Evolutionary conservation across 2,888 invertebrate genomes (phyloP), one percentile per base, ranked within the genome.

Genomic region (Arge pagana): DNA sequence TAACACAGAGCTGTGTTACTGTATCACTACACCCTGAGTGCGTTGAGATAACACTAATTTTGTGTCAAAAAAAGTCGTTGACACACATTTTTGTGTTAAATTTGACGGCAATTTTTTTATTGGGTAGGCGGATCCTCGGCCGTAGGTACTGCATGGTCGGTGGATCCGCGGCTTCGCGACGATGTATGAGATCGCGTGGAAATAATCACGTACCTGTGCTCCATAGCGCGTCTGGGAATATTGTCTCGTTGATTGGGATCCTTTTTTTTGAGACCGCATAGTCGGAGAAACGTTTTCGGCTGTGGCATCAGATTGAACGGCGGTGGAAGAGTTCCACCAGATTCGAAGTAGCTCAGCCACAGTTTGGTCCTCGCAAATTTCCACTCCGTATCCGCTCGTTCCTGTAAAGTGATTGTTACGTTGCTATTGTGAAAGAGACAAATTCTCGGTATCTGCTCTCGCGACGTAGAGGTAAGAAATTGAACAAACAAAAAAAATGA

Each of bases 261-360:
- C 31, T 78, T 77, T 60, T 82, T 82, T 39, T 82, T 77, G n/a
- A 85, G 53, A 0, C 89, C 84, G 42, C 87, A 81, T 51, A 87
- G 68, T 67, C 88, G 85, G 42, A 88, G 79, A 5, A 90, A 63
- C 58, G 89, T 80, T 75, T 96, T 96, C 0, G 93, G 89, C 1
- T 90, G 90, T 0, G 96, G 96, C 54, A 96, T 80, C 39, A 96
- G 88, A 75, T 96, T 96, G 78, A 96, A 96, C 0, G 96, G 96
- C 0, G 96, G 89, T 0, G 96, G 96, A 19, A 96, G 79, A 0
- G 96, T 96, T 0, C 90, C 88, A 19, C 89, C 88, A 66, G 90
- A 92, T 70, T 96, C 96, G 71, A 97, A 97, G 74, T 94, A 97
- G 67, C 91, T 93, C 85, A 96, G 89, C 96, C 96, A 96, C 3